Percentiles rank a stretch among this genome's conserved stretches.
Evolutionary conservation across 30 jellyfish, hydroid and myxozoan species (phyloP).

Genomic region (Aurelia aurita complex sp. Pacific): DNA sequence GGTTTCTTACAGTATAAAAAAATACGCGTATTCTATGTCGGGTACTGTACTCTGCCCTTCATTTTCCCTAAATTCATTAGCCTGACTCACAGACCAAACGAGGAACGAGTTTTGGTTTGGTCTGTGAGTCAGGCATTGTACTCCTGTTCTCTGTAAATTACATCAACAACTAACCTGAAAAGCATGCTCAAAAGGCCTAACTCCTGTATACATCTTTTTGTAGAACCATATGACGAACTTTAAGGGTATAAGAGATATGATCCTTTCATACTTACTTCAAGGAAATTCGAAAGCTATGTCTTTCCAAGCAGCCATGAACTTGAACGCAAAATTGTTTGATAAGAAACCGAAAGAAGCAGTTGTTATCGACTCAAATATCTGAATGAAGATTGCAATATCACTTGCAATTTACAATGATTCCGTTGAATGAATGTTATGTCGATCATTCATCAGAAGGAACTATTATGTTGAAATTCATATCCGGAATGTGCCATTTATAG

Average conservation of each 20-base stretch:
- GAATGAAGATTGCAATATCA: conserved; percentile 12
- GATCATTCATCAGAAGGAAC: conserved; percentile 10
- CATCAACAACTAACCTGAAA: not conserved
- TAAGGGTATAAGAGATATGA: not conserved
- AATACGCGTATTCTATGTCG: not conserved
- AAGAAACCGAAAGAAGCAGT: conserved; percentile 1
- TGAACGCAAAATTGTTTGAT: not conserved
- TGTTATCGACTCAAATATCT: not conserved
- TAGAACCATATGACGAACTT: not conserved
- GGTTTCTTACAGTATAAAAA: not conserved
- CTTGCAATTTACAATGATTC: conserved; percentile 1
- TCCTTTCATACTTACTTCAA: not conserved
- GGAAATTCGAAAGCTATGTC: not conserved
- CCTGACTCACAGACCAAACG: too few relatives aligned
- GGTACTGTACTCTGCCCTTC: not conserved
- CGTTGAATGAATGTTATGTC: conserved; percentile 12
- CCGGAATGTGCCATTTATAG: conserved; percentile 12
- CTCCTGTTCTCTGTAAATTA: not conserved
- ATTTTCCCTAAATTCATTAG: not conserved
- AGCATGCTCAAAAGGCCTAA: conserved; percentile 3
- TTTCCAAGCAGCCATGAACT: conserved; percentile 26
- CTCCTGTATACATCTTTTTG: not conserved
- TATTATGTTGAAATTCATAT: conserved; percentile 17
- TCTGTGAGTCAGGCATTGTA: not conserved
- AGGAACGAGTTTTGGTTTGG: too few relatives aligned